phyloP scores from a whole-genome alignment of 2,797 vertebrate species.

The Loriculus beryllinus region DNA sequence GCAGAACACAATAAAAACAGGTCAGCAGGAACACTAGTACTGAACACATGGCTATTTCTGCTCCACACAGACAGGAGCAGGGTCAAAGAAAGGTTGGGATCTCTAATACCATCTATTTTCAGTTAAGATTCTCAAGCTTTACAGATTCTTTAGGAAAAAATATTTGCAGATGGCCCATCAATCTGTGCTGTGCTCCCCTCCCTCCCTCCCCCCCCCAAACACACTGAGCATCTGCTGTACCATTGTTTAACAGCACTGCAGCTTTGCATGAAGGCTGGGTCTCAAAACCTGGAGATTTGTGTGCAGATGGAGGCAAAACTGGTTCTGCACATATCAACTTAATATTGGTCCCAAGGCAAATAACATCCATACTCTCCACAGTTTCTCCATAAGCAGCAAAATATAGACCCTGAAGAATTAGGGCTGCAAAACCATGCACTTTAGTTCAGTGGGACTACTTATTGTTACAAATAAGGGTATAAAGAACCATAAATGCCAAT shows the following conservation, averaged over 20 bases:
- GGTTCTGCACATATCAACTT: background rate
- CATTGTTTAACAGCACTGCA: conserved; percentile 41
- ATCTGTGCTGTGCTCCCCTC: conserved; percentile 48
- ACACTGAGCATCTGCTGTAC: conserved; percentile 55
- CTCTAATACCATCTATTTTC: conserved; percentile 61
- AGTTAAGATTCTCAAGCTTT: conserved; percentile 47
- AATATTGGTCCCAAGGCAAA: background rate
- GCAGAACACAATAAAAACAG: background rate
- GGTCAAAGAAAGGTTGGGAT: conserved; percentile 45
- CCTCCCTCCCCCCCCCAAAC: background rate
- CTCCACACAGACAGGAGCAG: background rate
- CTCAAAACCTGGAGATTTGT: background rate
- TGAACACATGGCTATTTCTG: background rate
- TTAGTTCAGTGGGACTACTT: background rate
- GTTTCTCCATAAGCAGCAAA: background rate
- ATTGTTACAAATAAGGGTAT: background rate
- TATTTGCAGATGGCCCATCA: conserved; percentile 70
- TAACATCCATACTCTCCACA: background rate
- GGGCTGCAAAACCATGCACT: background rate
- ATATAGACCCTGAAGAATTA: background rate
- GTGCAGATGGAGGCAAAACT: background rate
- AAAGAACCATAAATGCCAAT: background rate
- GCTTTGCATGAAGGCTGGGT: background rate
- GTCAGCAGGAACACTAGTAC: background rate
- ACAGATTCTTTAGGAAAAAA: conserved; percentile 61